Percentiles rank a stretch among this genome's conserved stretches.
phyloP scores from a whole-genome alignment of 2,888 invertebrate species.

The Lucinisca nassula region DNA sequence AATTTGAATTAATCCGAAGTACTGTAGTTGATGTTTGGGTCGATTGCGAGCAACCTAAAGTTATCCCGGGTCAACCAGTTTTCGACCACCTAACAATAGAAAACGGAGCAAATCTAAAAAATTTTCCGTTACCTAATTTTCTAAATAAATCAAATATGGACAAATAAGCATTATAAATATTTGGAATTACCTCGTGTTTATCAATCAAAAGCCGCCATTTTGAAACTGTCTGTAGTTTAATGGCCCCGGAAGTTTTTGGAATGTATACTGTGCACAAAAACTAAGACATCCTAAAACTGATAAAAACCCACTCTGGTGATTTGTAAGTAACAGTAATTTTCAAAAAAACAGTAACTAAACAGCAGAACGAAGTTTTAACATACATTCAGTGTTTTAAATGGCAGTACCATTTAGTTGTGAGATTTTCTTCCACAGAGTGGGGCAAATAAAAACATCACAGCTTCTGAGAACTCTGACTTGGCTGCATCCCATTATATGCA shows the following conservation, averaged over 20 bases:
- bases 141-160: not conserved
- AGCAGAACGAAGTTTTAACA: not conserved
- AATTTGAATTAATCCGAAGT: no score
- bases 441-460: constrained; percentile 23
- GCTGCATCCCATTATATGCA: constrained; percentile 40
- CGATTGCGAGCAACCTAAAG: no score
- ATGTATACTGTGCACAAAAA: not conserved
- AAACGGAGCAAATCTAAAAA: not conserved
- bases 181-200: not conserved
- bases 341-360: not conserved
- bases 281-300: not conserved
- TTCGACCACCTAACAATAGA: not conserved
- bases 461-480: constrained; percentile 25
- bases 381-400: not conserved
- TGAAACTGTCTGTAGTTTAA: not conserved
- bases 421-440: not conserved
- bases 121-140: not conserved
- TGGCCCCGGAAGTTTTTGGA: not conserved
- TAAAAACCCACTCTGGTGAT: not conserved
- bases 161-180: not conserved
- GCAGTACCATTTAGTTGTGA: not conserved
- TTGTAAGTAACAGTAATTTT: not conserved
- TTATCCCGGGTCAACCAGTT: not conserved
- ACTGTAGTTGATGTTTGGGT: no score
- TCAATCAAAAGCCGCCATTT: not conserved